A percentile compares a stretch with the other conserved stretches of the same genome.
Evolutionary conservation across 2,888 invertebrate species (phyloP).

Genomic region (Eueremaeus valkanovi): DNA sequence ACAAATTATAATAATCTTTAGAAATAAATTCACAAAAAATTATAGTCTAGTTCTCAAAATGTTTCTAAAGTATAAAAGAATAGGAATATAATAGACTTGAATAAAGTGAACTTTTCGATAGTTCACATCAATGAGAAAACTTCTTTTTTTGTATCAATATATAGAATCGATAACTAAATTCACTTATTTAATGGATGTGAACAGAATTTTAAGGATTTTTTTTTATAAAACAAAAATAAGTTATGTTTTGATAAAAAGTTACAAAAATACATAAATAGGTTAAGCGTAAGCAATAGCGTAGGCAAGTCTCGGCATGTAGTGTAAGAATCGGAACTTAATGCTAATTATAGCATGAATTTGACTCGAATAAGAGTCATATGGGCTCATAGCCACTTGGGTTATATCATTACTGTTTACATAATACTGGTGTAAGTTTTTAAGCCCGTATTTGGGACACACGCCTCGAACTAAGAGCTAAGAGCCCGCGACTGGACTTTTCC

Average conservation of each 20-base stretch:
- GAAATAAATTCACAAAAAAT: too few species aligned
- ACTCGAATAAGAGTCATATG: slow-evolving; percentile 14
- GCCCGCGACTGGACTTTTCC: not conserved
- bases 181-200: not conserved
- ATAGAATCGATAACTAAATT: not conserved
- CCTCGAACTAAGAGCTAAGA: not conserved
- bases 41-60: too few species aligned
- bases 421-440: not conserved
- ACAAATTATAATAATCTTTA: too few species aligned
- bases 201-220: not conserved
- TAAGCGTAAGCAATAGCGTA: slow-evolving; percentile 5
- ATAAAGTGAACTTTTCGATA: not conserved
- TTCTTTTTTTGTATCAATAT: not conserved
- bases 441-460: slow-evolving; percentile 20
- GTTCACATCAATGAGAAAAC: slow-evolving; percentile 5
- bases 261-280: not conserved
- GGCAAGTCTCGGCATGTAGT: slow-evolving; percentile 8
- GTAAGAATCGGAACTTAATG: slow-evolving; percentile 1
- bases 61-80: too few species aligned
- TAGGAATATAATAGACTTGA: not conserved
- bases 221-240: not conserved
- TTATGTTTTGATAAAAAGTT: not conserved
- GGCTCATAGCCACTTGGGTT: not conserved
- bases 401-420: slow-evolving; percentile 13
- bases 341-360: slow-evolving; percentile 26